A percentile compares a stretch with the other conserved stretches of the same genome.
Conservation (phyloP, 2,113 vertebrate species). For the Echinops telfairi region DNA sequence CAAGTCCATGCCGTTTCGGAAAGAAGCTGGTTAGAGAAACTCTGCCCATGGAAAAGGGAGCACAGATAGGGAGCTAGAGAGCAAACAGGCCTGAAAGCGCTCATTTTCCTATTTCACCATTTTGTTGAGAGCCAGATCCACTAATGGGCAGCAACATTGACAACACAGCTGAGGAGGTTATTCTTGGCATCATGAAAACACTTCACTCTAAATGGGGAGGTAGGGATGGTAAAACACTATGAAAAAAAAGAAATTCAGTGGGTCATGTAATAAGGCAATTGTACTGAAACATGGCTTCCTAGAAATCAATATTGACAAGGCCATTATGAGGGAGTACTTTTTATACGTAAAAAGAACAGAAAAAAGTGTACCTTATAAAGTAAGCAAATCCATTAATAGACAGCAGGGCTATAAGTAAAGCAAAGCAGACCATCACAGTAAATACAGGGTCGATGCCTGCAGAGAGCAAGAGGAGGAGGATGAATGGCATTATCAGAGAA, state of each 20-base stretch:
- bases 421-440: constrained; percentile 70
- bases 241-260: constrained; percentile 69
- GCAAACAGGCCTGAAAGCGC: constrained; percentile 4
- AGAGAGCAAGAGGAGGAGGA: constrained; percentile 52
- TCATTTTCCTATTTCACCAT: constrained; percentile 45
- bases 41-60: neutral
- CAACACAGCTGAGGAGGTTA: constrained; percentile 57
- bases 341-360: constrained; percentile 64
- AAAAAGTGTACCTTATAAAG: constrained; percentile 76
- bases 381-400: constrained; percentile 76
- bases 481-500: constrained; percentile 60
- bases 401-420: constrained; percentile 72
- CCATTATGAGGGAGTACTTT: constrained; percentile 61
- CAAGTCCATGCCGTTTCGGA: neutral
- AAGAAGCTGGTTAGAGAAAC: neutral
- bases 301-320: constrained; percentile 77
- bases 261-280: constrained; percentile 75
- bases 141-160: constrained; percentile 43
- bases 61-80: neutral
- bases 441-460: constrained; percentile 58
- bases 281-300: constrained; percentile 74
- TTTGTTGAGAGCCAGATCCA: constrained; percentile 46
- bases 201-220: constrained; percentile 67
- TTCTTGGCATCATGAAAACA: constrained; percentile 76
- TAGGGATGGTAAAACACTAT: constrained; percentile 67